A percentile compares a stretch with the other conserved stretches of the same genome.
These are phyloP conservation scores for Papilio machaon DNA, from an alignment of 1,140 invertebrate genomes.

Conservation along the genomic window DNA sequence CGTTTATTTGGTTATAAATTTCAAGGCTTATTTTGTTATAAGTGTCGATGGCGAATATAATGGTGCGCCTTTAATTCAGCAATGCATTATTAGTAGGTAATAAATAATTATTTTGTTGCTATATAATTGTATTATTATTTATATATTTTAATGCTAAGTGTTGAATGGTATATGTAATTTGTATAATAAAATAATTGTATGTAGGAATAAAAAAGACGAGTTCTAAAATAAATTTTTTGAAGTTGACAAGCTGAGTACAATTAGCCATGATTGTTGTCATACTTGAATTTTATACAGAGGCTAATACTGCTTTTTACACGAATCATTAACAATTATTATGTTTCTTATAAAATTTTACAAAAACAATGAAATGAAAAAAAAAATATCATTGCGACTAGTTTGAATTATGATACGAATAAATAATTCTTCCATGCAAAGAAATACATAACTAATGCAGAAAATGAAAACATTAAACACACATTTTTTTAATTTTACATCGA, in stretches of 20 bases:
- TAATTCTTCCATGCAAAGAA: constrained; percentile 17
- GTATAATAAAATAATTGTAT: constrained; percentile 51
- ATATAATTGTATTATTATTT: constrained; percentile 55
- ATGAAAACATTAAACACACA: constrained; percentile 52
- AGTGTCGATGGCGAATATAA: not conserved
- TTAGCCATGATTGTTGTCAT: constrained; percentile 44
- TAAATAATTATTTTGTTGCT: constrained; percentile 51
- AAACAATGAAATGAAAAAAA: constrained; percentile 22
- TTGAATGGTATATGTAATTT: constrained; percentile 56
- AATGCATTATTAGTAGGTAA: constrained; percentile 48
- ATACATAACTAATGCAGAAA: constrained; percentile 43
- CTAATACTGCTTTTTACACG: constrained; percentile 41
- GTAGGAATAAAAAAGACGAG: constrained; percentile 50
- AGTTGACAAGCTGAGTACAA: constrained; percentile 48
- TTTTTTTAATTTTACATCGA: constrained; percentile 79
- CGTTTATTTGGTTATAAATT: constrained; percentile 16
- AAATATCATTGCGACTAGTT: constrained; percentile 24
- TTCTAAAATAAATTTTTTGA: constrained; percentile 52
- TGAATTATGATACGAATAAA: constrained; percentile 4
- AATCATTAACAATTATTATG: not conserved
- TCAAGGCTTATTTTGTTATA: constrained; percentile 37
- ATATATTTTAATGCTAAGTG: constrained; percentile 59
- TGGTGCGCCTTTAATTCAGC: constrained; percentile 9
- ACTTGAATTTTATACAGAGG: constrained; percentile 46
- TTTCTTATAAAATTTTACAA: constrained; percentile 13